Evolutionary conservation across 2,888 invertebrate species (phyloP).

Genomic region (Dasypogon diadema): DNA sequence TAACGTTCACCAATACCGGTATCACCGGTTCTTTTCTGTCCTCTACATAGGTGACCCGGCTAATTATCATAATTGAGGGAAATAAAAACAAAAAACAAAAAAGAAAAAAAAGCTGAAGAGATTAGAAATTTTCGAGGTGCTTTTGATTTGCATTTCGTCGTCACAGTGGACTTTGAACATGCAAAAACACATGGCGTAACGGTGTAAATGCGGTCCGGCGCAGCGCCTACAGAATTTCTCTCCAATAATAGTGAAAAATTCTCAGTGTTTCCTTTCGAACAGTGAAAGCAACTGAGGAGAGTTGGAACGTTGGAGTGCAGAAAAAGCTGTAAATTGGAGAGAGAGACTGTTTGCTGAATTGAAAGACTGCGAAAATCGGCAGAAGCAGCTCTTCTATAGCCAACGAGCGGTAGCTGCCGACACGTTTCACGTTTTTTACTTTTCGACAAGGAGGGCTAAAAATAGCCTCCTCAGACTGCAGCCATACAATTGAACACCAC

Average conservation of each 20-base stretch:
- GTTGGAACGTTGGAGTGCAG: not conserved
- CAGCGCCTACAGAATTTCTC: not conserved
- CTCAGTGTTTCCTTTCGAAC: not conserved
- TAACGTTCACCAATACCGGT: no score
- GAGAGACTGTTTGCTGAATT: not conserved
- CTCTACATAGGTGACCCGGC: slow-evolving; percentile 3
- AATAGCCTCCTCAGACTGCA: slow-evolving; percentile 28
- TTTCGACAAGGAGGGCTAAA: slow-evolving; percentile 6
- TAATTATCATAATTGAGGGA: slow-evolving; percentile 10
- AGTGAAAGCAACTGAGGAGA: not conserved
- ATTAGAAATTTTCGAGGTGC: not conserved
- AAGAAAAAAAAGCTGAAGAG: not conserved
- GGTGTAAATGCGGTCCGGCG: not conserved
- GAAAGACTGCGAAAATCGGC: slow-evolving; percentile 8
- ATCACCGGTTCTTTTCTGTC: no score
- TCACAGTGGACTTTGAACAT: not conserved
- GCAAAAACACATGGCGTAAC: slow-evolving; percentile 5
- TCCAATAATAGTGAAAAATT: not conserved
- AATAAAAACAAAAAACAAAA: not conserved
- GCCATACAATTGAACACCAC: not conserved
- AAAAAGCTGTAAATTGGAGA: slow-evolving; percentile 1
- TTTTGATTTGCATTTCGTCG: not conserved
- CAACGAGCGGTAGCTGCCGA: not conserved
- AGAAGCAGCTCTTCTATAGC: not conserved
- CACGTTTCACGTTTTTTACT: slow-evolving; percentile 31